Percentiles rank a stretch among this genome's conserved stretches.
Conservation (phyloP, 2,888 invertebrate genomes). For the Pilophorus perplexus region DNA sequence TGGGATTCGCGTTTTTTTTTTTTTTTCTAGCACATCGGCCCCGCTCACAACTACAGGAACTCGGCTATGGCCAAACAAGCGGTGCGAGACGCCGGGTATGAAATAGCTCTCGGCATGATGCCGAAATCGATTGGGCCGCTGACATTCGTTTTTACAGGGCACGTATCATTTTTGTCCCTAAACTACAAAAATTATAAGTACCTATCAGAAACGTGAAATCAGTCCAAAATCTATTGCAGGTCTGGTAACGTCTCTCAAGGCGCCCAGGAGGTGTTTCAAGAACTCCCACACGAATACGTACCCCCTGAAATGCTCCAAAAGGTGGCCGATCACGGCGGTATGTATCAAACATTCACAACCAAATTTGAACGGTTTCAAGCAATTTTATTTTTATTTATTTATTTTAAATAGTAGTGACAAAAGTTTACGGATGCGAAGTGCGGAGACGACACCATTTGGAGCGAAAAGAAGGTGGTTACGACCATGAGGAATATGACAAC, state of each 20-base stretch:
- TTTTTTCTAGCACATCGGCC: constrained; percentile 97
- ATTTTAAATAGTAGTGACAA: constrained; percentile 88
- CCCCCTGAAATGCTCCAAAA: constrained; percentile 91
- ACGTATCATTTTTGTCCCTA: constrained; percentile 27
- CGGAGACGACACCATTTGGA: constrained; percentile 90
- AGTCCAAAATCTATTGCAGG: too few relatives aligned
- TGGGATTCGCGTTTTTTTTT: too few relatives aligned
- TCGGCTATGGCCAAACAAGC: constrained; percentile 97
- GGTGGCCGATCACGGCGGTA: constrained; percentile 94
- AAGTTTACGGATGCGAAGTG: constrained; percentile 95
- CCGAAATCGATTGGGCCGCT: constrained; percentile 96
- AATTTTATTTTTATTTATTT: too few relatives aligned
- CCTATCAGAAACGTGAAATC: too few relatives aligned
- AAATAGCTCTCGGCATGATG: constrained; percentile 91
- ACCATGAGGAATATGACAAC: constrained; percentile 84
- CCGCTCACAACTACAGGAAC: constrained; percentile 97
- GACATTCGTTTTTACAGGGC: constrained; percentile 96
- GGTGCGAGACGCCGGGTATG: constrained; percentile 97
- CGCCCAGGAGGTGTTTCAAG: constrained; percentile 90
- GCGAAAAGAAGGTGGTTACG: constrained; percentile 87
- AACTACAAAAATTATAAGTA: background rate
- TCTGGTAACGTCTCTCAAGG: constrained; percentile 61
- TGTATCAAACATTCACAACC: background rate
- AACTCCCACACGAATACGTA: constrained; percentile 96
- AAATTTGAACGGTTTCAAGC: too few relatives aligned